Conservation (phyloP, 2,888 invertebrate genomes). For the Sylvicola cinctus region DNA sequence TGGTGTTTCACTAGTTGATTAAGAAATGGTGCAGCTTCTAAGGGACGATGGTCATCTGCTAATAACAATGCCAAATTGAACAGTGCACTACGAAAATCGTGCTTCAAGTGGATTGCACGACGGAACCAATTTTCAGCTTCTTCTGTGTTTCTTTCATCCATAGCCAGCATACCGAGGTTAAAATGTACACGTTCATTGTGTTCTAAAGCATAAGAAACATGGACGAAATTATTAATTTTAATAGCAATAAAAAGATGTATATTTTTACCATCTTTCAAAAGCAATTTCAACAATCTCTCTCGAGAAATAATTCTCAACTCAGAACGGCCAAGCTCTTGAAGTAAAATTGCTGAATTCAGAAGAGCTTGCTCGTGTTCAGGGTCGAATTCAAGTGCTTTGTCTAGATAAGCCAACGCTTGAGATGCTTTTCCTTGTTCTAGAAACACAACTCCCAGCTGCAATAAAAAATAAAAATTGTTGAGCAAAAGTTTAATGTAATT, state of each 20-base stretch:
- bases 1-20: conserved; percentile 79
- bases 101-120: conserved; percentile 68
- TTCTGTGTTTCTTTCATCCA: conserved; percentile 79
- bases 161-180: conserved; percentile 89
- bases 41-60: conserved; percentile 69
- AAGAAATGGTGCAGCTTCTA: conserved; percentile 82
- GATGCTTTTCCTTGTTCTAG: conserved; percentile 81
- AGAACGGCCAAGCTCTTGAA: conserved; percentile 72
- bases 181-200: conserved; percentile 85
- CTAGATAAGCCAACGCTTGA: conserved; percentile 77
- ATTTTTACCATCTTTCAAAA: conserved; percentile 42
- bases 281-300: conserved; percentile 58
- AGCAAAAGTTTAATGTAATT: not conserved
- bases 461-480: conserved; percentile 1
- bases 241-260: not conserved
- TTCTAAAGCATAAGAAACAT: conserved; percentile 22
- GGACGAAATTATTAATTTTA: no score
- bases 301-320: conserved; percentile 60
- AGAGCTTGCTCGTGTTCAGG: conserved; percentile 90
- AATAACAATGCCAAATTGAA: conserved; percentile 82
- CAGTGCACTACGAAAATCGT: conserved; percentile 79
- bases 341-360: conserved; percentile 81
- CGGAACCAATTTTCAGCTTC: conserved; percentile 85
- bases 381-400: conserved; percentile 79
- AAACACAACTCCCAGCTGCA: conserved; percentile 76